Evolutionary conservation across 92 coral and sea anemone species (phyloP).

Genomic region (Umimayanthus kanabou): DNA sequence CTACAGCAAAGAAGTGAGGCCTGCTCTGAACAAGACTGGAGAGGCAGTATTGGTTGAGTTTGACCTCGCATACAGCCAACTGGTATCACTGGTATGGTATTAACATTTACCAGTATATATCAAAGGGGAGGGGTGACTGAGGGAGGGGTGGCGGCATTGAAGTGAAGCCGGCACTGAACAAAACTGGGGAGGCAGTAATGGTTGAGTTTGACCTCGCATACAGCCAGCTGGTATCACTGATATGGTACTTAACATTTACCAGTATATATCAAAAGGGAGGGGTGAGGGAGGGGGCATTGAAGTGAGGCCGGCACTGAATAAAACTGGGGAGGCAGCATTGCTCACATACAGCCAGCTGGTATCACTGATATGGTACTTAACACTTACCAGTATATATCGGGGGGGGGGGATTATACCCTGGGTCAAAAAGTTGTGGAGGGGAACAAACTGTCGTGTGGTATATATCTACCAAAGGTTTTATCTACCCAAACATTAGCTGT

Average conservation of each 20-base stretch:
- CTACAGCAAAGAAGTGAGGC: constrained; percentile 38
- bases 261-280: neutral
- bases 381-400: too few species aligned
- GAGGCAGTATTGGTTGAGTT: constrained; percentile 28
- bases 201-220: constrained; percentile 35
- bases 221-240: constrained; percentile 34
- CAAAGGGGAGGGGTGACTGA: too few species aligned
- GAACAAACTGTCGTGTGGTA: too few species aligned
- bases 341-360: too few species aligned
- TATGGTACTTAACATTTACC: neutral
- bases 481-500: neutral
- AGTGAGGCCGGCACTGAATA: too few species aligned
- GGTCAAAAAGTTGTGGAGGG: too few species aligned
- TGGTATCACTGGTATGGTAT: constrained; percentile 24
- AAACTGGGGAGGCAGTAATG: constrained; percentile 15
- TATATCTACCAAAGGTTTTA: too few species aligned
- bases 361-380: too few species aligned
- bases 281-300: neutral
- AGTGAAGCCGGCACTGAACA: neutral
- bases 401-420: too few species aligned
- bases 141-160: constrained; percentile 20
- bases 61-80: constrained; percentile 38
- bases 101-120: neutral
- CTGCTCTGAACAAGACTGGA: constrained; percentile 24
- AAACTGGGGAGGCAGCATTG: neutral